These are phyloP conservation scores for Galeopterus variegatus DNA, from an alignment of 2,113 vertebrate species.

Conservation along the genomic window DNA sequence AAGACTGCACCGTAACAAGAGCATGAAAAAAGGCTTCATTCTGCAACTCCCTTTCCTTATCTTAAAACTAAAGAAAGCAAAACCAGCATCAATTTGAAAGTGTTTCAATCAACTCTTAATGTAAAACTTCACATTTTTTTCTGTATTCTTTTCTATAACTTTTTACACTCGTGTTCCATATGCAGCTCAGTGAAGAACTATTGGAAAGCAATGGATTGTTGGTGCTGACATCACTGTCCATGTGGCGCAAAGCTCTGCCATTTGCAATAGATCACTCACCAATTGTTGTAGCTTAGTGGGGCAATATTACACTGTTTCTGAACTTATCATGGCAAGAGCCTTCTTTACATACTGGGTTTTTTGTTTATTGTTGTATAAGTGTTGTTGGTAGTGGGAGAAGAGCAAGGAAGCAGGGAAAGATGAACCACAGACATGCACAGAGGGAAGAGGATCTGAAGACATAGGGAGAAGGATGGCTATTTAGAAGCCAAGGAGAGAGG, in stretches of 20 bases:
- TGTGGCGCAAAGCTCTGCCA: background rate
- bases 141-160: background rate
- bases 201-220: background rate
- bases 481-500: background rate
- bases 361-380: background rate
- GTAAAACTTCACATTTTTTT: background rate
- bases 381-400: background rate
- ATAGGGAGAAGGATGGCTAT: background rate
- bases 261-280: background rate
- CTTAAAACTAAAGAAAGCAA: conserved; percentile 10
- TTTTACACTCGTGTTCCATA: background rate
- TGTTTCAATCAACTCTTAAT: background rate
- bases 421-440: background rate
- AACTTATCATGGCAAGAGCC: background rate
- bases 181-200: background rate
- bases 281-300: background rate
- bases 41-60: background rate
- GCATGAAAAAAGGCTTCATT: background rate
- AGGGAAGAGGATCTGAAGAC: background rate
- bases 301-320: background rate
- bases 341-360: background rate
- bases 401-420: background rate
- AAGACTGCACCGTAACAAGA: background rate
- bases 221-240: background rate
- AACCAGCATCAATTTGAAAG: background rate